Evolutionary conservation across 2,888 invertebrate genomes (phyloP), one percentile per base, ranked within the genome.

Genomic region (Opisthograptis luteolata): DNA sequence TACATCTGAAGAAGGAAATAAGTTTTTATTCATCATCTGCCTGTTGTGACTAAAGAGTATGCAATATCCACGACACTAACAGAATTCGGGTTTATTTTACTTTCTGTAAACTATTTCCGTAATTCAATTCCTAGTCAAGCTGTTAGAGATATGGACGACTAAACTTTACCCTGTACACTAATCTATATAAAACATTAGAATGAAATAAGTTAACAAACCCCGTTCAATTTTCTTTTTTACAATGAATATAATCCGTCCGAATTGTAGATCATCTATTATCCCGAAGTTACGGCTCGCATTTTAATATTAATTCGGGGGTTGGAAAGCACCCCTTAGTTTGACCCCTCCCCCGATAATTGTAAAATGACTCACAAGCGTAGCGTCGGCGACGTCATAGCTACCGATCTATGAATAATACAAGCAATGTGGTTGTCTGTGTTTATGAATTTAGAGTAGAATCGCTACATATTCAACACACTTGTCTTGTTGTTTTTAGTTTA

Each of bases 291-390:
- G 72, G 61, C 69, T 45, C 70, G 78, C 78, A 83, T 84, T 84
- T 80, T 76, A 83, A 81, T 80, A 82, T 78, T 66, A 73, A 76
- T 70, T 73, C 61, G 68, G 76, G 76, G 76, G 70, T 64, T 60
- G 55, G 49, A 39, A 35, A 32, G 58, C 70, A 69, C 76, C 73
- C 75, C 67, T 50, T 39, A 53, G 58, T 55, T 60, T 73, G 79
- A 72, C 75, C 74, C 65, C 67, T 37, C 60, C 63, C 71, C 69
- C 70, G 65, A 77, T 80, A 70, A 76, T 76, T 76, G 72, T 70
- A 62, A 71, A 61, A 73, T 81, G 81, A 81, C 68, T 81, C 80
- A 81, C 70, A 49, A 14, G 62, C 42, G 51, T 36, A 13, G 61
- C 41, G 51, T 28, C 28, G 19, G 19, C 31, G 34, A 45, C 40